These are phyloP conservation scores for Okamejei kenojei DNA, from an alignment of 2,797 vertebrate species.

Conservation along the genomic window DNA sequence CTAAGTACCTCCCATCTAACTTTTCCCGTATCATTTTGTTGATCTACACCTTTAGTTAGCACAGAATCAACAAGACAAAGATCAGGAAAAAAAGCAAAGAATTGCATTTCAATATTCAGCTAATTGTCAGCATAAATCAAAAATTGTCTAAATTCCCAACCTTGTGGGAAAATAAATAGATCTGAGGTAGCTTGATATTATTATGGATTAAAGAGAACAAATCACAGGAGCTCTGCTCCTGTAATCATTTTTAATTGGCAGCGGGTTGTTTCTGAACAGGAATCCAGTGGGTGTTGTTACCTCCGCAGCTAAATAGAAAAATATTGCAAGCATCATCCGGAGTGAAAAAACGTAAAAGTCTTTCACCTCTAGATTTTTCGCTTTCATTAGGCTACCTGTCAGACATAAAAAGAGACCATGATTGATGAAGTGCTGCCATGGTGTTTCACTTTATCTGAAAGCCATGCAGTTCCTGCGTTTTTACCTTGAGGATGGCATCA, in stretches of 20 bases:
- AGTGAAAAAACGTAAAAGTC: conserved; percentile 2
- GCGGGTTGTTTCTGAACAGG: neutral
- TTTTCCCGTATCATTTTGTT: too few species aligned
- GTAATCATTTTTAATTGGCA: neutral
- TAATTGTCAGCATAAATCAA: too few species aligned
- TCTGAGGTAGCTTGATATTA: neutral
- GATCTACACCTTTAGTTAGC: too few species aligned
- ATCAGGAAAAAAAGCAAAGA: too few species aligned
- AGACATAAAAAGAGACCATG: conserved; percentile 30
- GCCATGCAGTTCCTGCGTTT: conserved; percentile 24
- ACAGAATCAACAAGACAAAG: too few species aligned
- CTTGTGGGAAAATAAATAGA: neutral
- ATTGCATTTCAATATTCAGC: too few species aligned
- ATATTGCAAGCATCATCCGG: neutral
- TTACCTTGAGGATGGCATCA: conserved; percentile 31
- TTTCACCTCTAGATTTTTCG: conserved; percentile 24
- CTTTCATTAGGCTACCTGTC: conserved; percentile 39
- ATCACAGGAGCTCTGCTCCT: neutral
- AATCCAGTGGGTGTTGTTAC: neutral
- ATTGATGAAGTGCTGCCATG: conserved; percentile 36
- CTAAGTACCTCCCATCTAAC: too few species aligned
- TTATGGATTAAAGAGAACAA: neutral
- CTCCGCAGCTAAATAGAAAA: neutral
- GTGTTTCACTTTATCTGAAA: conserved; percentile 34
- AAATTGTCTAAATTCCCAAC: too few species aligned